phyloP scores from a whole-genome alignment of 2,113 vertebrate species.

The Abramis brama region DNA sequence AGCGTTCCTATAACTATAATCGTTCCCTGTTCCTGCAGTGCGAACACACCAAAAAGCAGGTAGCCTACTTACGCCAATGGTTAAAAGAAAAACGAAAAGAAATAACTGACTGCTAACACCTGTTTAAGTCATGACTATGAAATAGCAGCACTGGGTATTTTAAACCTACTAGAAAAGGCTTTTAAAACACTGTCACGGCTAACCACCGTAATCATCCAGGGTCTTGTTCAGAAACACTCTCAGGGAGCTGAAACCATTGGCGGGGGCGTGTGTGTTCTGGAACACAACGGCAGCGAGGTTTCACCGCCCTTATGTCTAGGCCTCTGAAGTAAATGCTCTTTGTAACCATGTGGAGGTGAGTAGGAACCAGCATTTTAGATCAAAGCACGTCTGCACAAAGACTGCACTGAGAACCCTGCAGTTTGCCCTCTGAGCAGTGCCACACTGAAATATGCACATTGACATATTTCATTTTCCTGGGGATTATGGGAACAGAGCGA shows the following conservation, averaged over 20 bases:
- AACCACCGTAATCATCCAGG: not conserved
- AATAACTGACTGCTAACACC: not conserved
- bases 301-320: not conserved
- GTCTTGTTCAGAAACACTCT: slow-evolving; percentile 6
- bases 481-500: not conserved
- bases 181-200: slow-evolving; percentile 17
- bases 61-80: too few species aligned
- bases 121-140: not conserved
- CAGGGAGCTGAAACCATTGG: not conserved
- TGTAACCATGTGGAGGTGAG: slow-evolving; percentile 5
- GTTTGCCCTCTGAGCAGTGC: not conserved
- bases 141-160: not conserved
- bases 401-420: not conserved
- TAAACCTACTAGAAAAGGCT: not conserved
- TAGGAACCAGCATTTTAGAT: not conserved
- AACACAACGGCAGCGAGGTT: not conserved
- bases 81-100: not conserved
- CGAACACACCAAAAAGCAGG: too few species aligned
- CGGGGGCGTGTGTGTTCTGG: not conserved
- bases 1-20: too few species aligned
- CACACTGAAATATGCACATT: not conserved
- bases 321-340: not conserved
- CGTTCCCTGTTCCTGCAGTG: too few species aligned
- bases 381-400: slow-evolving; percentile 10
- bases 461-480: not conserved